Evolutionary conservation across 2,888 invertebrate species (phyloP), one percentile per base, ranked within the genome.

Genomic region (Barypeithes pellucidus): DNA sequence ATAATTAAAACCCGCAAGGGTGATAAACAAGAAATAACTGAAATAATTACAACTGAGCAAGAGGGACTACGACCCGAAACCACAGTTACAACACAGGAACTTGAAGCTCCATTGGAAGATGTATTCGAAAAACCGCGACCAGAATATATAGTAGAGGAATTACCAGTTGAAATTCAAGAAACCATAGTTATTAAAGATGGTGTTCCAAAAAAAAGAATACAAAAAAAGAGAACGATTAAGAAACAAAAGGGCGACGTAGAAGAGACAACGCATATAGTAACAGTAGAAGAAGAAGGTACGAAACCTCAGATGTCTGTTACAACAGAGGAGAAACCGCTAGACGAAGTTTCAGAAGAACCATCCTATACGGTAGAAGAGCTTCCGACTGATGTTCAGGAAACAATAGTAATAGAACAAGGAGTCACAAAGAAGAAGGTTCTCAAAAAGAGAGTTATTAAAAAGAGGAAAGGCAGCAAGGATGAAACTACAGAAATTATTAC

Each of bases 261-360:
- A 78, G 82, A 86, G 82, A 77, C 79, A 33, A 81, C 82, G 62
- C 86, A 87, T 82, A 88, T 89, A 71, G 77, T 79, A 41, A 81
- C 81, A 7, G 75, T 81, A 0, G 78, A 82, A 79, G 81, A 82
- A 72, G 81, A 80, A 59, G 82, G 86, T 54, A 85, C 87, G 72
- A 39, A 75, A 45, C 84, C 85, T 0, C 77, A 83, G 63, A 82
- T 80, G 0, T 85, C 85, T 75, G 85, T 88, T 33, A 80, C 85
- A 50, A 82, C 82, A 66, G 80, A 85, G 43, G 85, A 86, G 68
- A 82, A 85, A 60, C 79, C 76, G 79, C 78, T 82, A 3, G 54
- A 71, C 36, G 14, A 29, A 52, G 65, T 77, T 59, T 78, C 79
- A n/a, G 73, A 78, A 33, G 75, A 79, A 76, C 75, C 80, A 9